Conservation (phyloP, 92 coral and sea anemone genomes). For the Porites rus region DNA sequence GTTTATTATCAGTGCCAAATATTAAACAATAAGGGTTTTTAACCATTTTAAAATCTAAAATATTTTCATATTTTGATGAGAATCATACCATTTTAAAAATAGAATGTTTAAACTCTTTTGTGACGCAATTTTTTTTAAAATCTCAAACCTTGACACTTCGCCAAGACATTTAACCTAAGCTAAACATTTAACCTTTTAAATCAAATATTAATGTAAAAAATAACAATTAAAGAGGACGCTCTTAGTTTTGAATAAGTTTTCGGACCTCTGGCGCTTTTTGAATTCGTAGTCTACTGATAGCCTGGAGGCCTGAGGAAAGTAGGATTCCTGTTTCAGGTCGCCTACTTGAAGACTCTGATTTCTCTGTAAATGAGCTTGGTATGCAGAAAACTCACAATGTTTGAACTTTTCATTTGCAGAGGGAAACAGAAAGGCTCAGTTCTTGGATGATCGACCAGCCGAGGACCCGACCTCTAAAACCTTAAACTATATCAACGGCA, state of each 20-base stretch:
- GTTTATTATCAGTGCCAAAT: neutral
- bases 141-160: too few species aligned
- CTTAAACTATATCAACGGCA: conserved; percentile 87
- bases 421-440: conserved; percentile 43
- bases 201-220: too few species aligned
- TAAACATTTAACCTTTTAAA: too few species aligned
- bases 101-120: too few species aligned
- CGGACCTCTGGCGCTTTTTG: neutral
- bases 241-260: too few species aligned
- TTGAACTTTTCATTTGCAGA: neutral
- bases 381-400: neutral
- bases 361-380: neutral
- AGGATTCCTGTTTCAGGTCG: neutral
- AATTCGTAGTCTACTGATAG: neutral
- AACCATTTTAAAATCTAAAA: too few species aligned
- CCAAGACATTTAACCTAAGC: too few species aligned
- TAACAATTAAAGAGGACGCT: too few species aligned
- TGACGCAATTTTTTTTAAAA: too few species aligned
- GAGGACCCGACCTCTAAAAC: conserved; percentile 85
- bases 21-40: too few species aligned
- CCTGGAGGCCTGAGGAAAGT: neutral
- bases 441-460: conserved; percentile 87
- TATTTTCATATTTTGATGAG: too few species aligned
- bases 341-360: neutral
- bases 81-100: too few species aligned